Evolutionary conservation across 35 echinoderm and acorn worm species (phyloP), one percentile per base, ranked within the genome.

Genomic region (Patiria miniata): DNA sequence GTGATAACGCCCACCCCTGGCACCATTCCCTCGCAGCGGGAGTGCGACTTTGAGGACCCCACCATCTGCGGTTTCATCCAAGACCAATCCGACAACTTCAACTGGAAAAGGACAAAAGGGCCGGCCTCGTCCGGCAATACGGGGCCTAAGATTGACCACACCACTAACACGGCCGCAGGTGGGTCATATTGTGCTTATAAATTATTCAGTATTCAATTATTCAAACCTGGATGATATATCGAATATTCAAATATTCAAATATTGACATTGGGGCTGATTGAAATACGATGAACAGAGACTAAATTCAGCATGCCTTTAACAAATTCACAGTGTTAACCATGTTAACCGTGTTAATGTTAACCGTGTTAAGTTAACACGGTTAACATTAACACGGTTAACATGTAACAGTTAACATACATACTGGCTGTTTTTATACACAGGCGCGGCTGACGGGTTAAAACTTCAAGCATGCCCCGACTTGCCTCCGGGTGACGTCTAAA

Each of bases 1-100:
- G 51, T 88, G 9, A 77, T 90, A 15, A 90, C 89, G 15, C 81
- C 81, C 21, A 38, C 81, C 7, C 60, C 80, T 37, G 65, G 81
- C 10, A 30, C 61, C 2, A 42, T 50, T 34, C 81, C 77, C 19
- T 34, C 79, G 10, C n/a, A 84, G 16, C 16, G 54, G 28, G 60
- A 89, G 32, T 95, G 93, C 54, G 86, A 91, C 79, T 95, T 95
- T 68, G 84, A 95, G 73, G 56, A 93, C 37, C 77, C 39, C 33
- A 17, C 44, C 10, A 61, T 95, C 23, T 95, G 93, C 78, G 79
- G 57, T 5, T 95, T 90, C 39, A 52, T 18, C 1, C 93, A 95
- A 54, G 85, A 91, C 81, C 57, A 21, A 5, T 52, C 40, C 39
- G 80, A 87, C 65, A 42, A 84, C 39, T 78, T 95, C 58, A 51